These are phyloP conservation scores for Anisognathus igniventris DNA, from an alignment of 2,797 vertebrate species.

Conservation along the genomic window DNA sequence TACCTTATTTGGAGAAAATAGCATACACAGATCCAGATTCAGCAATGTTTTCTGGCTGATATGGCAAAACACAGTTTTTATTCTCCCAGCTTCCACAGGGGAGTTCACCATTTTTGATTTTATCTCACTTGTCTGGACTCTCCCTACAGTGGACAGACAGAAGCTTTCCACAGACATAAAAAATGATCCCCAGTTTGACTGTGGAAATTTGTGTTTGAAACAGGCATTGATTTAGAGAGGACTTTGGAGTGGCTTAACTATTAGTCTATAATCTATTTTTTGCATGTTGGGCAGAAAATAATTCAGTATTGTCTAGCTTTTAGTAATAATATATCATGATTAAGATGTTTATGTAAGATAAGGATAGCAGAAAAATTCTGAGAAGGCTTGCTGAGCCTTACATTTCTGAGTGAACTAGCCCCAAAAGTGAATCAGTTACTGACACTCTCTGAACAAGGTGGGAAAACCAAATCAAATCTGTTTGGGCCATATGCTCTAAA, in stretches of 20 bases:
- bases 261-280: background rate
- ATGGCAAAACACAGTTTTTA: background rate
- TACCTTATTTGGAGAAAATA: background rate
- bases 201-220: background rate
- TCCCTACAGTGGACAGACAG: background rate
- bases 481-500: background rate
- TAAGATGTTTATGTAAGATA: background rate
- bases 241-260: background rate
- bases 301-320: background rate
- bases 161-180: background rate
- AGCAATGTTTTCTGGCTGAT: background rate
- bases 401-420: background rate
- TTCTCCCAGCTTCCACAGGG: background rate
- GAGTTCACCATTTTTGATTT: background rate
- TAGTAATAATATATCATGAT: background rate
- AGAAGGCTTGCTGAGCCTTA: background rate
- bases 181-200: background rate
- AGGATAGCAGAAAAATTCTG: background rate
- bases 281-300: background rate
- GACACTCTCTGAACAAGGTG: background rate
- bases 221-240: background rate
- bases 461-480: background rate
- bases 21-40: background rate
- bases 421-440: background rate
- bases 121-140: background rate